These are phyloP conservation scores for Ceryle rudis DNA, from an alignment of 2,797 vertebrate genomes.

Conservation along the genomic window DNA sequence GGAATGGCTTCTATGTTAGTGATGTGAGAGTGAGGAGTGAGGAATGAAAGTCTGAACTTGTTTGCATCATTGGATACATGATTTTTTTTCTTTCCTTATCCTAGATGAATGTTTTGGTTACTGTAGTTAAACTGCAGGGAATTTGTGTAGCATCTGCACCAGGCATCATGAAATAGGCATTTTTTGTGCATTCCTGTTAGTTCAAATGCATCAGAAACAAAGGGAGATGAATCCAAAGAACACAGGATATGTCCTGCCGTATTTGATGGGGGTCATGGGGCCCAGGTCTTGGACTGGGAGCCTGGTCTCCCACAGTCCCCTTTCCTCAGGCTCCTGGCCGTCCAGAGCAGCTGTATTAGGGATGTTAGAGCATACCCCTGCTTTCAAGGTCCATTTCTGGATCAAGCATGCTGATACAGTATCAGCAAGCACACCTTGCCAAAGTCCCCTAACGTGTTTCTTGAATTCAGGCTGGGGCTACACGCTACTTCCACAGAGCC, in stretches of 20 bases:
- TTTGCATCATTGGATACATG: not conserved
- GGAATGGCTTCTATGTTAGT: not conserved
- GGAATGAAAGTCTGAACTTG: not conserved
- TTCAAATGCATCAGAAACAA: not conserved
- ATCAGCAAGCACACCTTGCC: no score
- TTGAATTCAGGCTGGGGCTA: not conserved
- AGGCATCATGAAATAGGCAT: not conserved
- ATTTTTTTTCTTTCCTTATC: not conserved
- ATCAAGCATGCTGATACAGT: not conserved
- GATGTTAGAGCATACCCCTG: rapidly evolving
- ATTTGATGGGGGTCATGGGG: not conserved
- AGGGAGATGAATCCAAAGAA: not conserved
- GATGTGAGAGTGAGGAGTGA: not conserved
- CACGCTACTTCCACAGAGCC: rapidly evolving
- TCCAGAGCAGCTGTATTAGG: not conserved
- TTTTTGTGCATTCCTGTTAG: not conserved
- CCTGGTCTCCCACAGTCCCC: not conserved
- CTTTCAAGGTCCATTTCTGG: not conserved
- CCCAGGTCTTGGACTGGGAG: not conserved
- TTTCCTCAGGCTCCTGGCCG: not conserved
- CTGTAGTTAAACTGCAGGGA: not conserved
- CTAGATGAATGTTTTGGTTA: not conserved
- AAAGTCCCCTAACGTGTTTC: not conserved
- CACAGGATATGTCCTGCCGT: rapidly evolving
- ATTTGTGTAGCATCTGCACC: not conserved